Evolutionary conservation across 2,113 vertebrate species (phyloP).

Genomic region (Solea solea): DNA sequence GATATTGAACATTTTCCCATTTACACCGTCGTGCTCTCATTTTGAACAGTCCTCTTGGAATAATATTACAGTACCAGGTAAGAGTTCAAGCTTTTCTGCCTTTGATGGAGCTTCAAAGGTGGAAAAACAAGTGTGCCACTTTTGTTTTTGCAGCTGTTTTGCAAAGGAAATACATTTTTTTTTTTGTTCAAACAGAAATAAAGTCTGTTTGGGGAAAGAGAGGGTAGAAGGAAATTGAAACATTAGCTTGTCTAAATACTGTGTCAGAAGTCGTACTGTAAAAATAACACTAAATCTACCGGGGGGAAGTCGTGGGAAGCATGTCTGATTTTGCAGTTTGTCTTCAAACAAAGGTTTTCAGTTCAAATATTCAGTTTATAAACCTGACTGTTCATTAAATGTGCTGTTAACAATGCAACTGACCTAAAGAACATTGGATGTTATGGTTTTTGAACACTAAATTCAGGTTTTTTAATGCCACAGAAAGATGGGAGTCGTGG

Average conservation of each 20-base stretch:
- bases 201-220: slow-evolving; percentile 19
- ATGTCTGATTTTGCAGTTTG: slow-evolving; percentile 4
- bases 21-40: no score
- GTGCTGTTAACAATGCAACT: slow-evolving; percentile 7
- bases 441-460: not conserved
- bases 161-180: slow-evolving; percentile 26
- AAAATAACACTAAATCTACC: slow-evolving; percentile 26
- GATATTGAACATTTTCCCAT: not conserved
- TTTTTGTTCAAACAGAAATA: slow-evolving; percentile 48
- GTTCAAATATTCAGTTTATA: slow-evolving; percentile 18
- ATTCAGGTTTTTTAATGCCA: not conserved
- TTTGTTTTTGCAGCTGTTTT: slow-evolving; percentile 66
- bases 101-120: slow-evolving; percentile 14
- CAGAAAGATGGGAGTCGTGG: not conserved
- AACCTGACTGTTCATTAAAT: not conserved
- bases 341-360: not conserved
- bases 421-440: not conserved
- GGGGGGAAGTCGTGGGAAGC: slow-evolving; percentile 1
- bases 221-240: slow-evolving; percentile 12
- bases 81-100: slow-evolving; percentile 32
- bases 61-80: slow-evolving; percentile 37
- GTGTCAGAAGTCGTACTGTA: slow-evolving; percentile 32
- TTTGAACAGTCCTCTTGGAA: not conserved
- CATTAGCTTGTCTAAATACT: slow-evolving; percentile 38
- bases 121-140: slow-evolving; percentile 7